A percentile compares a stretch with the other conserved stretches of the same genome.
These are phyloP conservation scores for Atopsyche davidsoni DNA, from an alignment of 1,140 invertebrate genomes.

Conservation along the genomic window DNA sequence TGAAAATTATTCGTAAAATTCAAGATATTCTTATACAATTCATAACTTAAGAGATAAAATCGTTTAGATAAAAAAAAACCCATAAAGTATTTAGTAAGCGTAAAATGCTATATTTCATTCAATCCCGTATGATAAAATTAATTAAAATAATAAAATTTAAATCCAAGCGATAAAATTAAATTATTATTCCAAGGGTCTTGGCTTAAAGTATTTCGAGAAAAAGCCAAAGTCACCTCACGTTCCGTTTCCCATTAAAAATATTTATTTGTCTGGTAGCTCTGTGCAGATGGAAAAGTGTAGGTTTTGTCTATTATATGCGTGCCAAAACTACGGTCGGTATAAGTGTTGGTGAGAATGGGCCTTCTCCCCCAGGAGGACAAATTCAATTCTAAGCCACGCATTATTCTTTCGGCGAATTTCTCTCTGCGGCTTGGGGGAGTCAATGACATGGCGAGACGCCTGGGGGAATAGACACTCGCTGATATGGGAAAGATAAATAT, in stretches of 20 bases:
- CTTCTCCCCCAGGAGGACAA: background rate
- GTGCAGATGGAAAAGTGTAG: background rate
- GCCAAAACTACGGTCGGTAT: background rate
- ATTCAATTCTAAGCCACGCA: constrained; percentile 22
- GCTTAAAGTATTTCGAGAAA: background rate
- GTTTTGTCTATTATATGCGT: too few species aligned
- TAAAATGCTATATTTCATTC: too few species aligned
- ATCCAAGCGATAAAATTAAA: background rate
- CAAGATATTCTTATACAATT: too few species aligned
- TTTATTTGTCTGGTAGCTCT: background rate
- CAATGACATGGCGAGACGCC: too few species aligned
- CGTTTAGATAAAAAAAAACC: too few species aligned
- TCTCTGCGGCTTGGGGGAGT: too few species aligned
- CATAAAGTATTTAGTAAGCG: too few species aligned
- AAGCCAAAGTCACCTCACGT: background rate
- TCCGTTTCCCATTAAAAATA: background rate
- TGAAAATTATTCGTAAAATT: too few species aligned
- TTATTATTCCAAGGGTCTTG: background rate
- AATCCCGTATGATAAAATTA: background rate
- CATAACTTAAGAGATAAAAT: too few species aligned
- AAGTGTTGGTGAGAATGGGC: background rate
- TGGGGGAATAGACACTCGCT: too few species aligned
- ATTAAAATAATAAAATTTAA: background rate
- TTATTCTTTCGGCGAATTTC: constrained; percentile 23
- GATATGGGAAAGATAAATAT: too few species aligned